Evolutionary conservation across 2,888 invertebrate genomes (phyloP).

Genomic region (Hylaea fasciaria): DNA sequence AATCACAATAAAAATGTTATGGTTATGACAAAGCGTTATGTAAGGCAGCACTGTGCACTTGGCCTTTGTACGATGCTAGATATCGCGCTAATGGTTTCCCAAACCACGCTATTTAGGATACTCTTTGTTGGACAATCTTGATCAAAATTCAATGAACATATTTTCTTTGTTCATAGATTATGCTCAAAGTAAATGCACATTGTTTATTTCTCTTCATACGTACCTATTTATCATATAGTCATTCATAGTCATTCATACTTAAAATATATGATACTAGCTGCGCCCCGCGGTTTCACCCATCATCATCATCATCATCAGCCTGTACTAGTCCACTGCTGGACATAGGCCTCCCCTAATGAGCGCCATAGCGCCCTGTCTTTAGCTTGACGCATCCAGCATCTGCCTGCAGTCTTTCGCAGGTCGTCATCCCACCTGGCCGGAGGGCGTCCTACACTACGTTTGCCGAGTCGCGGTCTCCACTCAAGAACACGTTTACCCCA

Average conservation of each 20-base stretch:
- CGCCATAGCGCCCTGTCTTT: too few relatives aligned
- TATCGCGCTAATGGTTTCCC: constrained; percentile 56
- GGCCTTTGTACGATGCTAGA: constrained; percentile 54
- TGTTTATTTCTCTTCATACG: constrained; percentile 18
- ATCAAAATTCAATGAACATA: constrained; percentile 60
- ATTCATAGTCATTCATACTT: constrained; percentile 6
- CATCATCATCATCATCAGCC: too few relatives aligned
- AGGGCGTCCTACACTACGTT: too few relatives aligned
- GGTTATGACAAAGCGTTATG: constrained; percentile 47
- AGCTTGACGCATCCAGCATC: too few relatives aligned
- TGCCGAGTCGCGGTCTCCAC: too few relatives aligned
- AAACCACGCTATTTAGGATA: constrained; percentile 57
- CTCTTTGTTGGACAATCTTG: constrained; percentile 62
- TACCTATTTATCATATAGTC: constrained; percentile 7
- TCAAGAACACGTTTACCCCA: too few relatives aligned
- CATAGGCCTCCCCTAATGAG: too few relatives aligned
- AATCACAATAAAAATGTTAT: constrained; percentile 49
- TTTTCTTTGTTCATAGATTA: constrained; percentile 44
- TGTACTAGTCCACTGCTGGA: too few relatives aligned
- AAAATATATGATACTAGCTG: too few relatives aligned
- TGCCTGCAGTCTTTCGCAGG: too few relatives aligned
- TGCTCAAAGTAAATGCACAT: constrained; percentile 18
- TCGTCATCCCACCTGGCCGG: too few relatives aligned
- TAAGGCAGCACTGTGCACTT: constrained; percentile 46
- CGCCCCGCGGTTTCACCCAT: too few relatives aligned